phyloP scores from a whole-genome alignment of 2,888 invertebrate species.

The Caenorhabditis zanzibari region DNA sequence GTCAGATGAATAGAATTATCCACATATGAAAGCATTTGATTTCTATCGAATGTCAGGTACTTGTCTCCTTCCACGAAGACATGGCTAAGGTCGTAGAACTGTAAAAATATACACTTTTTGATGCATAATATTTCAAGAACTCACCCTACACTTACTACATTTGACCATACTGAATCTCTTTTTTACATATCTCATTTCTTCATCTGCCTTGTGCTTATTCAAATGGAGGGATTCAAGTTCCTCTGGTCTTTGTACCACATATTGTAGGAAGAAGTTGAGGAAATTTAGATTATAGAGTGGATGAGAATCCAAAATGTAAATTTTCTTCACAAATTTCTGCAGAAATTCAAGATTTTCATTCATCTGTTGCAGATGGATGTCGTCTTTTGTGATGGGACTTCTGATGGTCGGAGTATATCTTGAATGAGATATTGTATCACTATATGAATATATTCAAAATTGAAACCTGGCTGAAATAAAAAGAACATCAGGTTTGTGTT shows the following conservation, averaged over 20 bases:
- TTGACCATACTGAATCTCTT: constrained; percentile 40
- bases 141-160: constrained; percentile 12
- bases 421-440: not conserved
- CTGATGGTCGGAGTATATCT: constrained; percentile 24
- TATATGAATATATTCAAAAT: not conserved
- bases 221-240: constrained; percentile 36
- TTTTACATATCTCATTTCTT: constrained; percentile 26
- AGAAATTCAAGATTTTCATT: constrained; percentile 36
- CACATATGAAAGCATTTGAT: constrained; percentile 44
- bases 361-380: constrained; percentile 20
- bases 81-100: constrained; percentile 57
- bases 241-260: not conserved
- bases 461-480: constrained; percentile 24
- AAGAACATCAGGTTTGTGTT: constrained; percentile 33
- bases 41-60: constrained; percentile 55
- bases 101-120: constrained; percentile 13
- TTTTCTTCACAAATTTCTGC: constrained; percentile 21
- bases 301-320: constrained; percentile 37
- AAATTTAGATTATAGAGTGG: constrained; percentile 39
- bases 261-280: constrained; percentile 34
- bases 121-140: not conserved
- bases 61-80: constrained; percentile 33
- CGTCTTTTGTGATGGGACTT: not conserved
- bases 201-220: constrained; percentile 19
- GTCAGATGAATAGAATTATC: constrained; percentile 62